A percentile compares a stretch with the other conserved stretches of the same genome.
These are phyloP conservation scores for Athalia cordata DNA, from an alignment of 2,888 invertebrate species.

Conservation along the genomic window DNA sequence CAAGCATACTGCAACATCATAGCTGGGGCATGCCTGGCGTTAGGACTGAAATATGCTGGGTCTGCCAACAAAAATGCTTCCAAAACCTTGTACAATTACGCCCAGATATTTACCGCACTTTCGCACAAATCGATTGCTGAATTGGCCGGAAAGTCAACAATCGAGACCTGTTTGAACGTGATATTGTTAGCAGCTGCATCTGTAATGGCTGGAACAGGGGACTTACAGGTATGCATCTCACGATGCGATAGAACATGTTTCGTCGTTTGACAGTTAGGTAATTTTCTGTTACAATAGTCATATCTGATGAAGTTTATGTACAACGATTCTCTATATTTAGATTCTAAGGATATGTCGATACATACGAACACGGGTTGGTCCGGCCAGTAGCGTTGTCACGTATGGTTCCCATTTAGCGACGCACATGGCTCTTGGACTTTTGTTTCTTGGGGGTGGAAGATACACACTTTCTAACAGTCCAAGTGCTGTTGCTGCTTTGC, in stretches of 20 bases:
- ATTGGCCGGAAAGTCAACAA: constrained; percentile 91
- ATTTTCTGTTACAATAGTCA: background rate
- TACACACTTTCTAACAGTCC: constrained; percentile 89
- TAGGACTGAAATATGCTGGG: constrained; percentile 96
- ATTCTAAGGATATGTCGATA: constrained; percentile 90
- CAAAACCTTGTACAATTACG: constrained; percentile 84
- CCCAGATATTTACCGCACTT: constrained; percentile 81
- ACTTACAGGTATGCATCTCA: constrained; percentile 78
- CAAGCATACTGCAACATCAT: constrained; percentile 98
- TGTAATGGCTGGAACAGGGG: constrained; percentile 97
- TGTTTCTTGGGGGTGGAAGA: constrained; percentile 95
- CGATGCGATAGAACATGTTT: background rate
- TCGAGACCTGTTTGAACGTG: constrained; percentile 92
- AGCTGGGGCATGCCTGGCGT: constrained; percentile 94
- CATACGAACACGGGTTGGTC: constrained; percentile 87
- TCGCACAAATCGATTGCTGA: constrained; percentile 86
- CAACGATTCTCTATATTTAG: constrained; percentile 49
- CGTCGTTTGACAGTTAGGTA: too few relatives aligned
- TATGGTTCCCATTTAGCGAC: constrained; percentile 96
- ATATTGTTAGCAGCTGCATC: constrained; percentile 87
- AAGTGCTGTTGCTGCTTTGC: constrained; percentile 89
- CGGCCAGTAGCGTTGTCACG: constrained; percentile 81
- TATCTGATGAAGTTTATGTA: background rate
- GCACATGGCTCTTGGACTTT: constrained; percentile 94
- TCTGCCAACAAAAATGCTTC: constrained; percentile 89